Evolutionary conservation across 2,888 invertebrate genomes (phyloP), one percentile per base, ranked within the genome.

Genomic region (Nomada ferruginata): DNA sequence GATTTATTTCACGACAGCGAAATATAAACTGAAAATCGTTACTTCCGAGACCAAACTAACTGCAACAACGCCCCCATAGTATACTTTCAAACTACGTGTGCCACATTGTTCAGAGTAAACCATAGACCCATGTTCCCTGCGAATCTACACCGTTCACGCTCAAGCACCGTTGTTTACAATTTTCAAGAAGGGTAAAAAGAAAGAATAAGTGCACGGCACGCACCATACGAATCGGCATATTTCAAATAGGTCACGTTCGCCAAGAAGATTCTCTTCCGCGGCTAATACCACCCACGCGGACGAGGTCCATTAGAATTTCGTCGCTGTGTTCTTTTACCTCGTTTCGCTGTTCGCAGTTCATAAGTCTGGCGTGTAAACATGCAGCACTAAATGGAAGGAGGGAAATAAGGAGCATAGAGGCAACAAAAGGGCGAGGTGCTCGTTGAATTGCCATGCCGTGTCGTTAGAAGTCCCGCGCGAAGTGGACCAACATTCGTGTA

Each of bases 401-500:
- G 72, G 76, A 52, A 82, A 72, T 68, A 78, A 82, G 59, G 69
- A 61, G 57, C 52, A 70, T 59, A 74, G 53, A 44, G 65, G 70
- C 50, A 73, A 63, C 76, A 55, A 81, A 81, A 79, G 59, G 52
- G 57, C 44, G 15, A 50, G 44, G 50, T 18, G 42, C 60, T 26
- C 59, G 76, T 59, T 71, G 80, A 77, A 83, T 84, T 76, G 86
- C 81, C 86, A 82, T 76, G 79, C 81, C 86, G 83, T 76, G 79
- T 86, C 87, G 86, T 86, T 86, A 80, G 47, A 63, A 80, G 79
- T 85, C 83, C 83, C 52, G 20, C 86, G 80, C 78, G 81, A 83
- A 78, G 75, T 76, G 75, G 65, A 55, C 76, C 83, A 77, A 64
- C 66, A 57, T 86, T 68, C 11, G 15, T 47, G 47, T 68, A 73